Evolutionary conservation across 2,888 invertebrate species (phyloP).

Genomic region (Aromia moschata): DNA sequence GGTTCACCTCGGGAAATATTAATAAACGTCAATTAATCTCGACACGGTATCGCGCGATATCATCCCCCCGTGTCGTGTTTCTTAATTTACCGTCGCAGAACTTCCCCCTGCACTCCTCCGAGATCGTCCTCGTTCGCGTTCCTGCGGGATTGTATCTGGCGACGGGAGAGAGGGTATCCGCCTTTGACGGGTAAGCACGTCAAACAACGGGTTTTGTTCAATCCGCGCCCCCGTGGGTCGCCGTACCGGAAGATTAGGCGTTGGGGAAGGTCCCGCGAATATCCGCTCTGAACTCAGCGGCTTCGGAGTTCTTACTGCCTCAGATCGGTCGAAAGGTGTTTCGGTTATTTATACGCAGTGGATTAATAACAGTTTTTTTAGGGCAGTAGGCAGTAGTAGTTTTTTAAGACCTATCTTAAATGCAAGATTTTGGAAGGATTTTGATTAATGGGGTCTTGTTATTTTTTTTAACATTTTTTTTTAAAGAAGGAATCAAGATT

Average conservation of each 20-base stretch:
- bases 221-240: slow-evolving; percentile 1
- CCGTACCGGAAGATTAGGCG: slow-evolving; percentile 10
- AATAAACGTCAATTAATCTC: slow-evolving; percentile 25
- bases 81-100: slow-evolving; percentile 19
- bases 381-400: too few relatives aligned
- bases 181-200: slow-evolving; percentile 16
- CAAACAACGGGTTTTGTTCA: slow-evolving; percentile 1
- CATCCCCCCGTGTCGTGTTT: slow-evolving; percentile 19
- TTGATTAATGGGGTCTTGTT: too few relatives aligned
- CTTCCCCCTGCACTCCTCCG: slow-evolving; percentile 5
- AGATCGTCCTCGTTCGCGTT: slow-evolving; percentile 10
- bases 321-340: too few relatives aligned
- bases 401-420: too few relatives aligned
- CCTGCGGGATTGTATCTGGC: slow-evolving; percentile 13
- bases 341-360: too few relatives aligned
- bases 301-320: too few relatives aligned
- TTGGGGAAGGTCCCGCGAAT: too few relatives aligned
- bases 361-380: too few relatives aligned
- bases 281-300: too few relatives aligned
- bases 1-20: slow-evolving; percentile 20
- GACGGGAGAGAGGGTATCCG: slow-evolving; percentile 3
- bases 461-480: too few relatives aligned
- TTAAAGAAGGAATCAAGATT: too few relatives aligned
- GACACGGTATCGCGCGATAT: slow-evolving; percentile 23
- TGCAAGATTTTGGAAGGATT: too few relatives aligned